Evolutionary conservation across 2,888 invertebrate genomes (phyloP).

Genomic region (Ceratothoa steindachneri): DNA sequence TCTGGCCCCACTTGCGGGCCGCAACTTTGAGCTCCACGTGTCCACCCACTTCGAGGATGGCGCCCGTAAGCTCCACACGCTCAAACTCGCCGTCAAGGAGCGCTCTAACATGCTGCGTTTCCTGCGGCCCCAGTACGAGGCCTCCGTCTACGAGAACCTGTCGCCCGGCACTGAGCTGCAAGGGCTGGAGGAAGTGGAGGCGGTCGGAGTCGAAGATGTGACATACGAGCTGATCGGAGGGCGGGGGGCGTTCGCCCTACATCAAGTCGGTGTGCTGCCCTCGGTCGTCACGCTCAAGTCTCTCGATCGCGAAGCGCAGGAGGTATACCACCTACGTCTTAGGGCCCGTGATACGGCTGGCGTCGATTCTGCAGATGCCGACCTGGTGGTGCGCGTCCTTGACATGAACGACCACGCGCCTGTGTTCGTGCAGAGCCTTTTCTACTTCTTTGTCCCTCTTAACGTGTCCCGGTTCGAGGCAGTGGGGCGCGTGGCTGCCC

Average conservation of each 20-base stretch:
- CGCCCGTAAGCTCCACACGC: slow-evolving; percentile 71
- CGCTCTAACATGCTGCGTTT: slow-evolving; percentile 76
- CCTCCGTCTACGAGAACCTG: slow-evolving; percentile 69
- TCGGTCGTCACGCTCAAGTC: slow-evolving; percentile 55
- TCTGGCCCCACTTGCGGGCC: slow-evolving; percentile 72
- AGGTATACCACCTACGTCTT: slow-evolving; percentile 68
- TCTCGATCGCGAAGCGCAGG: slow-evolving; percentile 72
- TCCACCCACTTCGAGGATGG: slow-evolving; percentile 61
- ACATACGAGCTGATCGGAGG: slow-evolving; percentile 76
- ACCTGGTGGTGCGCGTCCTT: slow-evolving; percentile 68
- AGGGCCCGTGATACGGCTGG: slow-evolving; percentile 75
- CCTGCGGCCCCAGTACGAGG: slow-evolving; percentile 61
- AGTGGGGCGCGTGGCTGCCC: slow-evolving; percentile 79
- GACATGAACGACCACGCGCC: slow-evolving; percentile 93
- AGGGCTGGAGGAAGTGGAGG: slow-evolving; percentile 68
- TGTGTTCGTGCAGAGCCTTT: slow-evolving; percentile 70
- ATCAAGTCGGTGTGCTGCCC: slow-evolving; percentile 63
- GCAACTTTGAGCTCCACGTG: slow-evolving; percentile 70
- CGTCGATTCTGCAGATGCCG: slow-evolving; percentile 75
- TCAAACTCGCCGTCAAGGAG: slow-evolving; percentile 78
- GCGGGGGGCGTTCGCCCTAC: slow-evolving; percentile 69
- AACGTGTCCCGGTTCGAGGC: slow-evolving; percentile 69
- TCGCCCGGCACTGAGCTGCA: slow-evolving; percentile 68
- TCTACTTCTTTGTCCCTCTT: slow-evolving; percentile 63
- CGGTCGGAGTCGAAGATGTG: slow-evolving; percentile 58